phyloP scores from a whole-genome alignment of 2,797 vertebrate genomes.

The Chrysocyon brachyurus region DNA sequence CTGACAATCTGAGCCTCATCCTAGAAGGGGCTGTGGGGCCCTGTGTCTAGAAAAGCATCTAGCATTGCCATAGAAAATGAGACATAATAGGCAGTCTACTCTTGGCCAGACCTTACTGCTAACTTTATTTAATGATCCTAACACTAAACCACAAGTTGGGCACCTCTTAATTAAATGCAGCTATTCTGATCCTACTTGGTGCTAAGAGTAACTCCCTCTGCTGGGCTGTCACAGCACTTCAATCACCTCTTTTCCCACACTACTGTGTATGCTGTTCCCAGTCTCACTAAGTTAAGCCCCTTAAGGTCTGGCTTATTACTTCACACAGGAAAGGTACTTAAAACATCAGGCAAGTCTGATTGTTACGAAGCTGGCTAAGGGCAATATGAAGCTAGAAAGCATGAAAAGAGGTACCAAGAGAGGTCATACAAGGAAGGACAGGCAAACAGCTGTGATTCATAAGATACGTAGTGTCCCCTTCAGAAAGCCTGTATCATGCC shows the following conservation, averaged over 20 bases:
- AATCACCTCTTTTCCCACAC: neutral
- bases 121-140: neutral
- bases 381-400: conserved; percentile 47
- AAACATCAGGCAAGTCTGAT: neutral
- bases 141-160: neutral
- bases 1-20: neutral
- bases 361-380: neutral
- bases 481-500: conserved; percentile 31
- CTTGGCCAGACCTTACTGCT: neutral
- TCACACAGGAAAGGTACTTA: neutral
- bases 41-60: neutral
- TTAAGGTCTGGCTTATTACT: conserved; percentile 22
- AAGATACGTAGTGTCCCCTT: neutral
- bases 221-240: neutral
- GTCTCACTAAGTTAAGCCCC: neutral
- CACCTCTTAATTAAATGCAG: neutral
- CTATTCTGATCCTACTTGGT: conserved; percentile 25
- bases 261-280: neutral
- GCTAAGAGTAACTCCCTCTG: conserved; percentile 33
- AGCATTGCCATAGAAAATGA: conserved; percentile 25
- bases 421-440: neutral
- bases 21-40: neutral
- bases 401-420: conserved; percentile 12
- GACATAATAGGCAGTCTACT: neutral
- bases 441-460: conserved; percentile 13